Evolutionary conservation across 2,888 invertebrate genomes (phyloP).

Genomic region (Phragmatobia fuliginosa): DNA sequence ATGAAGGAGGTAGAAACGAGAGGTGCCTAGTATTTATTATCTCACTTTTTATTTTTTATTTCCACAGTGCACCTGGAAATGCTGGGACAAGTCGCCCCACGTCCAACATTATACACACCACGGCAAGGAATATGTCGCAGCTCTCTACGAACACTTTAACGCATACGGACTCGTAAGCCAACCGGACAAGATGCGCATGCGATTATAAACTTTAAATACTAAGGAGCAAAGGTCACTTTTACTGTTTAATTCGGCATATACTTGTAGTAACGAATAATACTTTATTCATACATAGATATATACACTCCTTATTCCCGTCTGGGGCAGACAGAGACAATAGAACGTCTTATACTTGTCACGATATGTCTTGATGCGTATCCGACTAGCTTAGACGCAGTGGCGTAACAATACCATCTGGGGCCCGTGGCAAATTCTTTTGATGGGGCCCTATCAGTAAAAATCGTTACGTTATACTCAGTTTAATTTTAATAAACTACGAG

Average conservation of each 20-base stretch:
- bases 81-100: slow-evolving; percentile 92
- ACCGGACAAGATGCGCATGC: slow-evolving; percentile 72
- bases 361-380: too few species aligned
- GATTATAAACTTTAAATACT: slow-evolving; percentile 51
- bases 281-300: background rate
- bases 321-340: background rate
- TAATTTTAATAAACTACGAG: too few species aligned
- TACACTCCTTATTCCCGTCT: background rate
- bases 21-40: too few species aligned
- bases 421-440: too few species aligned
- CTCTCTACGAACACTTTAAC: slow-evolving; percentile 88
- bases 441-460: too few species aligned
- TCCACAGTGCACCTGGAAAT: slow-evolving; percentile 88
- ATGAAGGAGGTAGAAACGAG: too few species aligned
- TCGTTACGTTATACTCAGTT: too few species aligned
- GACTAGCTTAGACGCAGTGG: too few species aligned
- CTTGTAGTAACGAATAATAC: background rate
- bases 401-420: too few species aligned
- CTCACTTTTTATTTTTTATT: background rate
- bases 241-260: too few species aligned
- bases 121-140: slow-evolving; percentile 89
- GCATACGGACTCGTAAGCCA: slow-evolving; percentile 81
- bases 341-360: background rate
- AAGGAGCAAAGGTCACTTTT: slow-evolving; percentile 16
- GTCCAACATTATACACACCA: slow-evolving; percentile 89